Evolutionary conservation across 2,888 invertebrate species (phyloP).

Genomic region (Bellardia bayeri): DNA sequence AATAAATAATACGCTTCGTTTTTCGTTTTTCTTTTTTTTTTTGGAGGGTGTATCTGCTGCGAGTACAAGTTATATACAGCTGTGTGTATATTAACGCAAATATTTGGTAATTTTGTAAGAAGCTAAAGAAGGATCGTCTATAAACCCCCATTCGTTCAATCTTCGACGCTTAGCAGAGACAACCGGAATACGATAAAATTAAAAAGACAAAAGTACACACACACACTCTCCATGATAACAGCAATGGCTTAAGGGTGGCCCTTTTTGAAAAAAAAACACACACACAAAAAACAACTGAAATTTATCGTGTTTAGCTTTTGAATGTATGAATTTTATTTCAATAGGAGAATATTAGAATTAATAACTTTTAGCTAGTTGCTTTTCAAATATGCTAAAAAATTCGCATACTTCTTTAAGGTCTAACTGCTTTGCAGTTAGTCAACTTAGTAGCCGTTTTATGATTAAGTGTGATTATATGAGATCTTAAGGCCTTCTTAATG

Average conservation of each 20-base stretch:
- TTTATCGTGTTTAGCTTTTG: too few relatives aligned
- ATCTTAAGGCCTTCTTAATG: too few relatives aligned
- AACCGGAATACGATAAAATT: not conserved
- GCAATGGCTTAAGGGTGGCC: not conserved
- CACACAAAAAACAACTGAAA: too few relatives aligned
- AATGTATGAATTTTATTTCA: too few relatives aligned
- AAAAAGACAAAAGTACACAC: conserved; percentile 12
- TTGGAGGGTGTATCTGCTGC: not conserved
- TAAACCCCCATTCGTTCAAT: conserved; percentile 38
- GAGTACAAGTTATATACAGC: not conserved
- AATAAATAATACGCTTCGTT: conserved; percentile 42
- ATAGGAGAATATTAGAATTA: too few relatives aligned
- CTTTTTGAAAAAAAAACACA: not conserved
- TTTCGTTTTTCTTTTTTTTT: not conserved
- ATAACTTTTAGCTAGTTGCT: too few relatives aligned
- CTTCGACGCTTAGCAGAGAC: conserved; percentile 27
- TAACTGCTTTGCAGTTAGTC: too few relatives aligned
- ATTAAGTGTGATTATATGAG: too few relatives aligned
- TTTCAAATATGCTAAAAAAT: too few relatives aligned
- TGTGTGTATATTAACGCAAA: conserved; percentile 20
- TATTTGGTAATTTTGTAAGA: conserved; percentile 30
- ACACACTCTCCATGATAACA: not conserved
- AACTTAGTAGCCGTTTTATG: too few relatives aligned
- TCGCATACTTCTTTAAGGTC: too few relatives aligned
- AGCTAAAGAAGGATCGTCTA: conserved; percentile 7